Conservation (phyloP, 2,113 vertebrate genomes). For the Silurus asotus region DNA sequence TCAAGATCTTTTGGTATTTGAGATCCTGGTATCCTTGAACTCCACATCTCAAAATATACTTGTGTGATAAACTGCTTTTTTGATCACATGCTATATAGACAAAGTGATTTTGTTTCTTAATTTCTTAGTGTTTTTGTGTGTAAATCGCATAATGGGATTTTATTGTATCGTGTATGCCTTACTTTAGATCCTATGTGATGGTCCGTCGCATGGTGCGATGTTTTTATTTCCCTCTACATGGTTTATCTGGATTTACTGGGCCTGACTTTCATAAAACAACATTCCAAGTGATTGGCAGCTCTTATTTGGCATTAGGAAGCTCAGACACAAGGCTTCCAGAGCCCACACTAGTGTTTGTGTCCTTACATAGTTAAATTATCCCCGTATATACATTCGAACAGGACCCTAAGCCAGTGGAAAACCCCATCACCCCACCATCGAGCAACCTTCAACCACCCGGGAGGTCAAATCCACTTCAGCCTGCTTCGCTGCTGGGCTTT, state of each 20-base stretch:
- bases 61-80: too few species aligned
- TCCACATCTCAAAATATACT: too few species aligned
- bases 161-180: not conserved
- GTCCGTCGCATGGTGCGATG: conserved; percentile 41
- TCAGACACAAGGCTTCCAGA: conserved; percentile 15
- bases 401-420: conserved; percentile 74
- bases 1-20: too few species aligned
- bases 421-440: conserved; percentile 59
- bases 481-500: conserved; percentile 66
- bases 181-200: conserved; percentile 38
- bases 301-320: conserved; percentile 38
- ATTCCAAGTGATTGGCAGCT: conserved; percentile 45
- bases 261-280: conserved; percentile 39
- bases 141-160: conserved; percentile 12
- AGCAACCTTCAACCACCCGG: conserved; percentile 56
- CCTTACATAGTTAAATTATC: conserved; percentile 77
- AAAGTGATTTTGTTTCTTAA: not conserved
- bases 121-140: not conserved
- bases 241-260: conserved; percentile 34
- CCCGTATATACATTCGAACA: conserved; percentile 81
- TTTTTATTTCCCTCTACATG: conserved; percentile 43
- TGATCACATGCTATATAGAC: not conserved
- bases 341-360: conserved; percentile 63
- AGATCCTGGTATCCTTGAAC: too few species aligned
- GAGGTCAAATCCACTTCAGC: conserved; percentile 79